phyloP scores from a whole-genome alignment of 2,888 invertebrate genomes.

The Blera fallax region DNA sequence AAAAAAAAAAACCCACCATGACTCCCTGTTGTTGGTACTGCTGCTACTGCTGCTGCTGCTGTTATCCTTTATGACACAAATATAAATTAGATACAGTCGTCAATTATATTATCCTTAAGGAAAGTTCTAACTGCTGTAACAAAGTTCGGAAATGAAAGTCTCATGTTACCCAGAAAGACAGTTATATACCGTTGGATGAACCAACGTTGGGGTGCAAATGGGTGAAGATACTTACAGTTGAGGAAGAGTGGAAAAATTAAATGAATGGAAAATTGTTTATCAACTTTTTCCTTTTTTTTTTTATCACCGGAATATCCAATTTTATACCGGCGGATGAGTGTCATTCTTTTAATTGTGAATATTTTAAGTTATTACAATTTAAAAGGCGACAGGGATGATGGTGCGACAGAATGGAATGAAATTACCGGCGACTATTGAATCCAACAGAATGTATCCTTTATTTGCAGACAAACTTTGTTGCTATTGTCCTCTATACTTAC shows the following conservation, averaged over 20 bases:
- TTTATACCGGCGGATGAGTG: constrained; percentile 20
- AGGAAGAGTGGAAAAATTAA: constrained; percentile 9
- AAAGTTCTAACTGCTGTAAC: constrained; percentile 32
- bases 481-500: constrained; percentile 18
- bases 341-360: constrained; percentile 46
- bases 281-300: constrained; percentile 26
- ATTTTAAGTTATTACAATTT: constrained; percentile 33
- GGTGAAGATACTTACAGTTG: background rate
- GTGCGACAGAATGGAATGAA: background rate
- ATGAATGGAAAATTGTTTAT: constrained; percentile 49
- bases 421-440: constrained; percentile 25
- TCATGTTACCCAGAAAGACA: constrained; percentile 9
- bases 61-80: constrained; percentile 60
- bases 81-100: constrained; percentile 61
- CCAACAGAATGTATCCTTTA: constrained; percentile 37
- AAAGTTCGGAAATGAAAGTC: constrained; percentile 44
- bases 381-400: background rate
- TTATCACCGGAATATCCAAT: constrained; percentile 55
- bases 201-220: background rate
- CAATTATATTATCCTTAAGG: constrained; percentile 52
- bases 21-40: no score
- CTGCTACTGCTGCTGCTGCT: background rate
- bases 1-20: no score
- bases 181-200: background rate
- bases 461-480: constrained; percentile 16